A percentile compares a stretch with the other conserved stretches of the same genome.
Conservation (phyloP, 2,888 invertebrate genomes). For the Selenia dentaria region DNA sequence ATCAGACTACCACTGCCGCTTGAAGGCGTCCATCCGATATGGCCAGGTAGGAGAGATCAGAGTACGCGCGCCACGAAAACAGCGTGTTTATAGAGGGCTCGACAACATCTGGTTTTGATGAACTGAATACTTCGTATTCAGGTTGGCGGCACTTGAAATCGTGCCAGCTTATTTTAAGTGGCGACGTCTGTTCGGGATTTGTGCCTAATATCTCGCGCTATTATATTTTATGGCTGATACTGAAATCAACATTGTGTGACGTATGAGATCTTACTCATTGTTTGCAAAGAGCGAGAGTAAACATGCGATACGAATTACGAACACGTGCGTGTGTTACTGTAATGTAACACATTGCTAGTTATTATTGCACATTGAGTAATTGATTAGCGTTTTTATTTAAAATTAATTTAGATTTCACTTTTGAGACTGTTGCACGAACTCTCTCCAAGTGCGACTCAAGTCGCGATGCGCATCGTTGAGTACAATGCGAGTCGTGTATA, state of each 20-base stretch:
- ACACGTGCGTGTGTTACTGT: conserved; percentile 8
- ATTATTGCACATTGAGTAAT: conserved; percentile 4
- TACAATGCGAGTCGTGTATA: conserved; percentile 38
- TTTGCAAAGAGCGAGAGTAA: conserved; percentile 14
- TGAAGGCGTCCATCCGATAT: too few relatives aligned
- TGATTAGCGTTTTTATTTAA: conserved; percentile 12
- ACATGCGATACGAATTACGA: conserved; percentile 6
- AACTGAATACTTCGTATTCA: conserved; percentile 80
- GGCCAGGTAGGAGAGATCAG: neutral
- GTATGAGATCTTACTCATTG: conserved; percentile 20
- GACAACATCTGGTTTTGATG: conserved; percentile 80
- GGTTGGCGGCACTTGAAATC: conserved; percentile 79
- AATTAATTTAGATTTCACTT: conserved; percentile 60
- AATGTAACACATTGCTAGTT: conserved; percentile 3
- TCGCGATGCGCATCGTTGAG: conserved; percentile 54
- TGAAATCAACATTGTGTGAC: conserved; percentile 49
- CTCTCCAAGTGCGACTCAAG: conserved; percentile 52
- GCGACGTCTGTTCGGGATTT: conserved; percentile 76
- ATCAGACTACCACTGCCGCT: too few relatives aligned
- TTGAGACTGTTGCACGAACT: conserved; percentile 50
- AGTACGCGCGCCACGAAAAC: conserved; percentile 35
- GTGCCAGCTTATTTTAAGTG: conserved; percentile 83
- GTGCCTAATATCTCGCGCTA: conserved; percentile 63
- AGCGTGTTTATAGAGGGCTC: conserved; percentile 69
- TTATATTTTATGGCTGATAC: conserved; percentile 62